Evolutionary conservation across 2,888 invertebrate species (phyloP), one percentile per base, ranked within the genome.

Genomic region (Drosophila austrosaltans): DNA sequence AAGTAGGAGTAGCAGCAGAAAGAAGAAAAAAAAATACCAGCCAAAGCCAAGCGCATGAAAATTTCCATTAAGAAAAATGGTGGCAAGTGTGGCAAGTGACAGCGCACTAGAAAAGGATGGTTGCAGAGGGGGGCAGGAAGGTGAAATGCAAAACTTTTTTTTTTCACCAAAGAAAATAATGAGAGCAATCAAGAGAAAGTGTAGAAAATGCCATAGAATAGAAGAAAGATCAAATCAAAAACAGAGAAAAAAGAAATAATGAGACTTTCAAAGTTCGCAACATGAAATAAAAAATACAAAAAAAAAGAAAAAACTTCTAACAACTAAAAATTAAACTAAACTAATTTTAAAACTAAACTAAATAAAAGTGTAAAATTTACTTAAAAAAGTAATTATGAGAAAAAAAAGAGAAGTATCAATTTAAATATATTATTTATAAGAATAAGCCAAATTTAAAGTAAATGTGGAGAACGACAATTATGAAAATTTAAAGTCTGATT

Each of bases 51-150:
- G 82, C 65, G 76, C 76, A 71, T 72, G 71, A 72, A 79, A 82
- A 85, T 85, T 79, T 82, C 79, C 82, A 85, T 78, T 76, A 78
- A 78, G 72, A 85, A 79, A 78, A 84, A 82, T 76, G 83, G 81
- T 78, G 76, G 81, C 83, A 70, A 82, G 78, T 76, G 82, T 78
- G 74, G 79, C 74, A 76, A 76, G 72, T 79, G 84, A 81, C 80
- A 78, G 82, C 56, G 53, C 30, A 30, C 69, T 72, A 69, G 53
- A 56, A 8, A 68, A 6, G 42, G 66, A 53, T 60, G 53, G 16
- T 57, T 42, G 40, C 12, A 36, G 3, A 1, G 36, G 44, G 63
- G 22, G 7, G 56, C 12, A 7, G 12, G 6, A 3, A 25, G 48
- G 12, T 4, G 36, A 44, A 53, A 58, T 25, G 22, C 57, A 77